Evolutionary conservation across 2,797 vertebrate species (phyloP).

Genomic region (Chloroceryle amazona): DNA sequence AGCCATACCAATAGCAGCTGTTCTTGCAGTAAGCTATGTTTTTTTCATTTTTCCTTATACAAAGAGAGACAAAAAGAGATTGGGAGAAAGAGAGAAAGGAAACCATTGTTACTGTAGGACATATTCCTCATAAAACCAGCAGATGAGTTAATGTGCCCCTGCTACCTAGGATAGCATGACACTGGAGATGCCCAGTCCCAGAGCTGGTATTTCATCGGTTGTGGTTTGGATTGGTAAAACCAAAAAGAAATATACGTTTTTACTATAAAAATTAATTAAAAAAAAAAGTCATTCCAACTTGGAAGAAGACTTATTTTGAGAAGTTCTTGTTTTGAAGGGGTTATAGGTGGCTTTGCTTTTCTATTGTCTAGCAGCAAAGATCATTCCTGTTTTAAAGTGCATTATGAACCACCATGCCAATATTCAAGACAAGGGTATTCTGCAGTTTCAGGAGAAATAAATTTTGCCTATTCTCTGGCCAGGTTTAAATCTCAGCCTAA

Average conservation of each 20-base stretch:
- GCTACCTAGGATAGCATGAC: neutral
- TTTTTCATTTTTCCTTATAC: neutral
- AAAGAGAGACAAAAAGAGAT: neutral
- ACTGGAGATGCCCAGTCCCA: neutral
- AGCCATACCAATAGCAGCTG: constrained; percentile 96
- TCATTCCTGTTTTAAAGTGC: neutral
- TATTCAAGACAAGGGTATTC: neutral
- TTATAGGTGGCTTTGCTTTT: neutral
- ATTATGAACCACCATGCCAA: neutral
- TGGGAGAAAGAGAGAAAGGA: neutral
- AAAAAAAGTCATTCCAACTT: neutral
- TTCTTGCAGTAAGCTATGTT: constrained; percentile 90
- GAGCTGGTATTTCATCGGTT: neutral
- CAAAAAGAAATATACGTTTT: neutral
- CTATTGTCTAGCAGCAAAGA: neutral
- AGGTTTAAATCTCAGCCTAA: neutral
- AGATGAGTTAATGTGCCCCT: neutral
- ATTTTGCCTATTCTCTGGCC: neutral
- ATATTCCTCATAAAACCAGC: neutral
- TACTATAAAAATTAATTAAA: neutral
- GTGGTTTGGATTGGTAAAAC: neutral
- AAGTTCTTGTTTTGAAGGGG: neutral
- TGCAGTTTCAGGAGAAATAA: neutral
- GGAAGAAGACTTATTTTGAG: neutral
- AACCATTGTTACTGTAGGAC: neutral